Evolutionary conservation across 1,140 invertebrate genomes (phyloP), one percentile per base, ranked within the genome.

Genomic region (Bombus impatiens): DNA sequence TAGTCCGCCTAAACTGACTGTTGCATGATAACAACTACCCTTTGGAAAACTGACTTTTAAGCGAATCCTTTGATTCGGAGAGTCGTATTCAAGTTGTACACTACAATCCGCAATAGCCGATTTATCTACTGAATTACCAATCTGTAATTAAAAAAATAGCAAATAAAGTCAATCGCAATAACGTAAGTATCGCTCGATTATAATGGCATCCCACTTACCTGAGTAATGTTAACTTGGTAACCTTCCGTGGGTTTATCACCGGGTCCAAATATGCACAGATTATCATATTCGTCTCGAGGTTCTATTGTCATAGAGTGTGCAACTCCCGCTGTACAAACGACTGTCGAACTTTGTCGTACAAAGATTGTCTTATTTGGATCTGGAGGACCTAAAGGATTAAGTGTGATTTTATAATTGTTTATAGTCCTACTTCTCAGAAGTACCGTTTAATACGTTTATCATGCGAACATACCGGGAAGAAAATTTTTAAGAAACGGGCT

Each of bases 281-380:
- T 99, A 92, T 98, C 97, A 94, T 98, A 99, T 92, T 98, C 97
- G 95, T 99, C 98, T 77, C 98, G 95, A 25, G 98, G 98, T 94
- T 99, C 98, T 89, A 99, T 97, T 91, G 97, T 97, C 92, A 99
- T 96, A 42, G 97, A 96, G 93, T 98, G 97, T 76, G 97, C 96
- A 65, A 97, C 95, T 83, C 97, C 96, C 74, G 97, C 96, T 82
- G 97, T 97, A 95, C 98, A 98, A 79, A 98, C 97, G 44, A 98
- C 97, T 8, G 98, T 98, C 67, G 98, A 98, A 91, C 97, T 98
- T 92, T 98, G 98, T 78, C 98, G 96, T 65, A 98, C 97, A 91
- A 99, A 98, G 12, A 97, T 96, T 44, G 98, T 98, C 91, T 98
- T 97, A 89, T 97, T 96, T 40, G 98, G 97, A 95, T 98, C 98